These are phyloP conservation scores for Cynopterus brachyotis DNA, from an alignment of 2,113 vertebrate species.

Conservation along the genomic window DNA sequence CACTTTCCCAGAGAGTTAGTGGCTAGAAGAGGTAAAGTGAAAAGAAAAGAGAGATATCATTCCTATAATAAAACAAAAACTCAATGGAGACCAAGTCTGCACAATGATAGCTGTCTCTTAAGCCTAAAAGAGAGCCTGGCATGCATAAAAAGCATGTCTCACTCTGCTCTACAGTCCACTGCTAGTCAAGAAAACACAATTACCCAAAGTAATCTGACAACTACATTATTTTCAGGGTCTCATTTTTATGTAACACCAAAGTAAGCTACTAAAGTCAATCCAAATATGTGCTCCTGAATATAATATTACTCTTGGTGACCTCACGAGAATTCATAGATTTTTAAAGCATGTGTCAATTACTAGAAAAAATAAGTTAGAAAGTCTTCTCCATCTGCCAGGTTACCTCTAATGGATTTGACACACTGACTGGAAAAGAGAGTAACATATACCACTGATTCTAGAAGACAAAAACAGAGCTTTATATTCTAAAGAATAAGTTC, in stretches of 20 bases:
- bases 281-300: constrained; percentile 28
- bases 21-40: not conserved
- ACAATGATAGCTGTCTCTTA: not conserved
- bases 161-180: not conserved
- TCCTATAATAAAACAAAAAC: constrained; percentile 11
- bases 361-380: constrained; percentile 52
- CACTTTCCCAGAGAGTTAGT: not conserved
- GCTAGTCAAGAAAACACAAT: constrained; percentile 31
- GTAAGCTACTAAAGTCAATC: constrained; percentile 1
- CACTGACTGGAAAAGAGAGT: not conserved
- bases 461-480: constrained; percentile 36
- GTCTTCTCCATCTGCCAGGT: not conserved
- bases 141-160: not conserved
- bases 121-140: constrained; percentile 16
- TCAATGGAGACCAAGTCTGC: not conserved
- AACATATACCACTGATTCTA: constrained; percentile 1
- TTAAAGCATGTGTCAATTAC: constrained; percentile 48
- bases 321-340: constrained; percentile 40
- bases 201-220: constrained; percentile 10
- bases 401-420: constrained; percentile 30
- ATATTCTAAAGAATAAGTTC: constrained; percentile 44
- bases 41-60: not conserved
- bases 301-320: not conserved
- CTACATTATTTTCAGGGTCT: constrained; percentile 38
- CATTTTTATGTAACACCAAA: constrained; percentile 50